Conservation (phyloP, 2,888 invertebrate species). For the Glaucopsyche alexis region DNA sequence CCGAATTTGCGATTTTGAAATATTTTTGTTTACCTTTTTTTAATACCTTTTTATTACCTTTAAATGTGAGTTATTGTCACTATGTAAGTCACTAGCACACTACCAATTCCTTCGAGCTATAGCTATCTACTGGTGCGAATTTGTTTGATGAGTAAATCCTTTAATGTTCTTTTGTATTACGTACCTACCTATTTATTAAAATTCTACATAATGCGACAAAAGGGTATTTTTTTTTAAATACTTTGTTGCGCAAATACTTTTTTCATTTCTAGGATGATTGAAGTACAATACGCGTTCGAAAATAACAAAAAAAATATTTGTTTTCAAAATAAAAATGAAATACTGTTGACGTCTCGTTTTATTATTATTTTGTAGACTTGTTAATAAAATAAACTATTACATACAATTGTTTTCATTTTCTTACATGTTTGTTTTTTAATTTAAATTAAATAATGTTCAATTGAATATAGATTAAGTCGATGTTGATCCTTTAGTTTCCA, state of each 20-base stretch:
- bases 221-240: neutral
- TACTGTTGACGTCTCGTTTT: neutral
- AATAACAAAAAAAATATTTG: neutral
- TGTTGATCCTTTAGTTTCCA: too few species aligned
- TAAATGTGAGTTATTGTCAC: too few species aligned
- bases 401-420: too few species aligned
- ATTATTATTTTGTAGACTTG: neutral
- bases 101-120: neutral
- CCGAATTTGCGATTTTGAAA: conserved; percentile 8
- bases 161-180: neutral
- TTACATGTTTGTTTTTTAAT: too few species aligned
- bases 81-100: neutral
- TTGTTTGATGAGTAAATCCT: conserved; percentile 1
- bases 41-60: too few species aligned
- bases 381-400: neutral
- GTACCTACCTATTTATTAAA: neutral
- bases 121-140: neutral
- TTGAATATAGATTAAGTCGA: too few species aligned
- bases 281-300: neutral
- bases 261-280: conserved; percentile 1
- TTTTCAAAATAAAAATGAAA: neutral
- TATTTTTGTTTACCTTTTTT: neutral
- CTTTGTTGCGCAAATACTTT: neutral
- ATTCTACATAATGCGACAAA: neutral
- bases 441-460: too few species aligned